Evolutionary conservation across 2,113 vertebrate species (phyloP), one percentile per base, ranked within the genome.

Genomic region (Gallinago jamesoni): DNA sequence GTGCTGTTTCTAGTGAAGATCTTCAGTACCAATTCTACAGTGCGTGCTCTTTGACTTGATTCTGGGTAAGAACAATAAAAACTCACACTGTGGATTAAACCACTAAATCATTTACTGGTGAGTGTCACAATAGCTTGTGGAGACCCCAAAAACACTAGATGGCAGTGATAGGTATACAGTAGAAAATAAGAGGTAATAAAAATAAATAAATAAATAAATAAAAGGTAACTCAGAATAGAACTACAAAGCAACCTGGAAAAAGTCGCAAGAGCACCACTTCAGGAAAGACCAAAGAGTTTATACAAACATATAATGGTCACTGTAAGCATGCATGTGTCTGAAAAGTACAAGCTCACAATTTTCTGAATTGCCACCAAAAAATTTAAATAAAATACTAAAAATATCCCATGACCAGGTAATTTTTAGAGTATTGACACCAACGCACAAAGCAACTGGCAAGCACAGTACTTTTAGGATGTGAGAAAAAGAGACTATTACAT

Each of bases 321-420:
- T 57, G 7, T 62, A 70, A 75, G 56, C 19, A 50, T 9, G 3
- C 12, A n/a, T 0, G 0, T 17, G 66, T 37, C 75, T 90, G 0
- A 0, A 72, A 14, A 83, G 25, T 4, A 19, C 8, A 76, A 60
- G 17, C 28, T 50, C 39, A 45, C 7, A 43, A 6, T 67, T 79
- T 66, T 66, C n/a, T 69, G 17, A 87, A 75, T 4, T 89, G 35
- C 24, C 50, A 47, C 10, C 59, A 19, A 23, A 62, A 64, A 37
- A 73, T 14, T 20, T 37, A 30, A 24, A 14, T 3, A 3, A 41
- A 74, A 39, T 28, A 66, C 21, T 55, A 55, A 55, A 11, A 30
- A 30, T 17, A 57, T n/a, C 5, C 22, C 17, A 3, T 5, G 4
- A 21, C 15, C 23, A 43, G 12, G 28, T 56, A 50, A 45, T 52